Evolutionary conservation across 2,888 invertebrate genomes (phyloP).

Genomic region (Mesoligia furuncula): DNA sequence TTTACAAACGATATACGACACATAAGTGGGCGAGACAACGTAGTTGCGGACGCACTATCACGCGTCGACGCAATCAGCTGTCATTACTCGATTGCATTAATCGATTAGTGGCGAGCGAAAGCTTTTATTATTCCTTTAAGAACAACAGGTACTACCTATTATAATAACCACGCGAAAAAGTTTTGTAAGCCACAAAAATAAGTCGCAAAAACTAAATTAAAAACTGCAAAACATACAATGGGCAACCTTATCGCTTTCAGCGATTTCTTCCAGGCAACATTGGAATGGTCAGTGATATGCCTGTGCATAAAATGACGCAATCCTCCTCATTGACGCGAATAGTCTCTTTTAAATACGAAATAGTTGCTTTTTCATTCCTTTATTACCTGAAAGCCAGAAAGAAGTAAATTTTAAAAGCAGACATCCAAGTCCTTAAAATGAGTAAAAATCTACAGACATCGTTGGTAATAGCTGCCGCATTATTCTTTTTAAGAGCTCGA

Average conservation of each 20-base stretch:
- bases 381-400: background rate
- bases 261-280: background rate
- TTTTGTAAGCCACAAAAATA: background rate
- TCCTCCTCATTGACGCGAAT: background rate
- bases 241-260: background rate
- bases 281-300: background rate
- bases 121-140: background rate
- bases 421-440: slow-evolving; percentile 14
- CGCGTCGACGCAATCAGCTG: no score
- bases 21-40: no score
- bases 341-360: background rate
- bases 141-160: background rate
- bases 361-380: background rate
- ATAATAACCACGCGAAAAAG: background rate
- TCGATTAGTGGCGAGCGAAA: background rate
- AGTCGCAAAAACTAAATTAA: background rate
- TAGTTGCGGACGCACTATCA: no score
- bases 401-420: slow-evolving; percentile 7
- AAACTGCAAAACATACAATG: background rate
- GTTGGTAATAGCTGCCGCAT: slow-evolving; percentile 37
- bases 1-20: no score
- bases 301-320: background rate
- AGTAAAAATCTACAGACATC: slow-evolving; percentile 33
- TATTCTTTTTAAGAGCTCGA: slow-evolving; percentile 40
- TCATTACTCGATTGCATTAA: no score